Base-by-base conservation (phyloP, 2,888 invertebrate genomes). In the Drosophila affinis region DNA sequence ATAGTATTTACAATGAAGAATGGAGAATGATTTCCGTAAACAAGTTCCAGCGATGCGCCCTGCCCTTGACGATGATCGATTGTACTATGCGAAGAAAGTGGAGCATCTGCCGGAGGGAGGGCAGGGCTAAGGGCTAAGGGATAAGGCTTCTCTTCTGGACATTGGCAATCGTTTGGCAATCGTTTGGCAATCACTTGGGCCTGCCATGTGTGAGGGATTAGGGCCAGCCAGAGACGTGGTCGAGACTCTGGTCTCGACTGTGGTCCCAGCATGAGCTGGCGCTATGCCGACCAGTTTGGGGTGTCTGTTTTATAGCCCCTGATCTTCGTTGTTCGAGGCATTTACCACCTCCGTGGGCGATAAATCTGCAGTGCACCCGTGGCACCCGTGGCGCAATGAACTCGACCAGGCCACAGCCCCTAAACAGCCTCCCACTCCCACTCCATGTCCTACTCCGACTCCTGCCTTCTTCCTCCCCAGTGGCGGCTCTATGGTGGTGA, bases 301-400 rank as follows among this genome's bases (percentile, higher is more conserved):
- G 59, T 83, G 77, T 86, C 83, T 83, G 83, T 80, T 83, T 83
- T 67, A 83, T 83, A 77, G 86, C 83, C 77, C 63, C 61, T 34
- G 65, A 67, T 67, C 64, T 64, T 67, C 73, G 71, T 65, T 58
- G 61, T 53, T 64, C 72, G 58, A 60, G 68, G 67, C 69, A 52
- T 71, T 75, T 87, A 84, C 90, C 90, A 87, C 90, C 89, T 89
- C 87, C 81, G 81, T 81, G 79, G 89, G 85, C 90, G 79, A 90
- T 90, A 90, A 90, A 90, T 90, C 88, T 88, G 81, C 79, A 84
- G 79, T 87, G 76, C 80, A 78, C 88, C 87, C 74, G 79, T 77
- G 82, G 76, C 80, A 78, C 88, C 87, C 74, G 79, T 77, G 82
- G 89, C 82, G 83, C 83, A 83, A 83, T 83, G 83, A 83, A 86